Evolutionary conservation across 1,140 invertebrate genomes (phyloP), one percentile per base, ranked within the genome.

Genomic region (Eupristina koningsbergeri): DNA sequence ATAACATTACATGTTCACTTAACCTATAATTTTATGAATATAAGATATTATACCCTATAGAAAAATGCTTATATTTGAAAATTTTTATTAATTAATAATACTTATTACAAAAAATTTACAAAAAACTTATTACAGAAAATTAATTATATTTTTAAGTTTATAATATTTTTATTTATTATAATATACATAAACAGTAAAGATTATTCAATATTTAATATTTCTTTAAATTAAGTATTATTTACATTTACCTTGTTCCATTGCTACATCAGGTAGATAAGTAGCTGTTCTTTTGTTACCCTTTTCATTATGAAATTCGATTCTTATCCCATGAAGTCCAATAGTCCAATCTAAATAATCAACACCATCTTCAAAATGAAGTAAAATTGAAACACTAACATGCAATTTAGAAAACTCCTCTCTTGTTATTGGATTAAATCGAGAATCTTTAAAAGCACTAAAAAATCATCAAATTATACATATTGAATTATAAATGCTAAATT

Each of bases 241-340:
- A 0, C 22, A 3, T 3, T 58, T 93, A 98, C 98, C 98, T 96
- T 99, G 99, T 92, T 99, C 98, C 82, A 95, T 95, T 87, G 98
- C 98, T 81, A 99, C 98, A 93, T 99, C 97, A 76, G 99, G 99
- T 90, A 99, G 94, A 93, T 99, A 99, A 87, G 99, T 99, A 86
- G 99, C 98, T 86, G 97, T 99, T 88, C 98, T 95, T 89, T 98
- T 98, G 86, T 96, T 96, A 84, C 98, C 98, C 88, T 98, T 97
- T 89, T 99, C 98, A 92, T 97, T 98, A 82, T 96, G 92, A 89
- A 99, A 99, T 93, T 99, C 98, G 86, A 99, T 99, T 74, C 98
- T 95, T 88, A 99, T 99, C 41, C 99, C 99, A 93, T 99, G 99
- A 61, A 97, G 94, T 29, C 99, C 99, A 80, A 99, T 94, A 93